Base-by-base conservation (phyloP, 2,888 invertebrate genomes). In the Ariolimax columbianus region DNA sequence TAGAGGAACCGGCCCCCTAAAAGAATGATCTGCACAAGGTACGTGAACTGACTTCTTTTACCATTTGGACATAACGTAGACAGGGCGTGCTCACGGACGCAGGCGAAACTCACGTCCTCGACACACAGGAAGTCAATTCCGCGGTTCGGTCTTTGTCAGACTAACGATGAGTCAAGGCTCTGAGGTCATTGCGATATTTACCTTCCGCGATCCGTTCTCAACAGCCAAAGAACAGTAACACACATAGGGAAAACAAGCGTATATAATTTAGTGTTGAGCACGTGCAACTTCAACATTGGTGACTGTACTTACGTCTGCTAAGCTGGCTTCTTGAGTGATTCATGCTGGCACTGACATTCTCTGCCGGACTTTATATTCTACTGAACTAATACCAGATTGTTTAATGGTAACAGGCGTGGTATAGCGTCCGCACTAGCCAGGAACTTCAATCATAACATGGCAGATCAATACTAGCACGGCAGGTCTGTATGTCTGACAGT, bases 281-380 rank as follows among this genome's bases (percentile, higher is more conserved):
- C n/a, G 47, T 7, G 26, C n/a, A 26, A n/a, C n/a, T 3, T 43
- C 1, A n/a, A n/a, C 47, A 3, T 23, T 17, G 17, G 33, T 73
- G 73, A 26, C 1, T 51, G 17, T 33, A 78, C 78, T 78, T 78
- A 78, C 78, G 59, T 78, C 59, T 78, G 33, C 30, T n/a, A 55
- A 17, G 7, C 26, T 63, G n/a, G 17, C 63, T 78, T 59, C 78
- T 38, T 36, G 78, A 63, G 14, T 17, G 30, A 63, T 63, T 78
- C 78, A 78, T 78, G 26, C n/a, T 78, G 78, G n/a, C 3, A 30
- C 75, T 19, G 26, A 26, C 63, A 59, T 66, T 63, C 63, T 66
- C 78, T 43, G 43, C 33, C 30, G 14, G 33, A 19, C 33, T 33
- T 30, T 17, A 33, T 4, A n/a, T n/a, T 17, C 66, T 66, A 14